These are phyloP conservation scores for Lypha dubia DNA, from an alignment of 2,888 invertebrate genomes.

Conservation along the genomic window DNA sequence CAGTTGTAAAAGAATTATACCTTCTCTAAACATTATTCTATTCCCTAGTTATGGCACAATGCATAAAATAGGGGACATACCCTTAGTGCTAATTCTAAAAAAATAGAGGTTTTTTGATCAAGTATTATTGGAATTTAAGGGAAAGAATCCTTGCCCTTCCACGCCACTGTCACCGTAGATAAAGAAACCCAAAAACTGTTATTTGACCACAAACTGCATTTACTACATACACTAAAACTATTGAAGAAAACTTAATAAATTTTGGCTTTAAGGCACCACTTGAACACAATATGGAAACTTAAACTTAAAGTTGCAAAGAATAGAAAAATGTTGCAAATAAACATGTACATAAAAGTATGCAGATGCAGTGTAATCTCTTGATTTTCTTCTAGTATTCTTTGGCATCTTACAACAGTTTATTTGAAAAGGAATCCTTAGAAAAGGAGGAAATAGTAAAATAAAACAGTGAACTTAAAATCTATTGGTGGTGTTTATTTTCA, in stretches of 20 bases:
- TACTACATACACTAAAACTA: not conserved
- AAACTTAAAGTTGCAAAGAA: not conserved
- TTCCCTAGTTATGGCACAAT: too few species aligned
- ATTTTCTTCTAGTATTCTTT: not conserved
- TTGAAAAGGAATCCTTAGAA: not conserved
- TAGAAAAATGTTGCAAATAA: not conserved
- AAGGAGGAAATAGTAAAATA: not conserved
- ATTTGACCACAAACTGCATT: slow-evolving; percentile 30
- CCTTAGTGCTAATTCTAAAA: too few species aligned
- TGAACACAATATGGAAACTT: slow-evolving; percentile 26
- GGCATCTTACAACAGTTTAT: not conserved
- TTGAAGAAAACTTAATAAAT: slow-evolving; percentile 32
- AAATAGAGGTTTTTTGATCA: too few species aligned
- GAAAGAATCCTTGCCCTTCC: too few species aligned
- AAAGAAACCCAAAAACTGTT: not conserved
- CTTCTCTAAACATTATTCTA: too few species aligned
- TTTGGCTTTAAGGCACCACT: slow-evolving; percentile 25
- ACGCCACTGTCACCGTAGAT: not conserved
- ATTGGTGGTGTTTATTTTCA: not conserved
- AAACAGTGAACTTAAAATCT: not conserved
- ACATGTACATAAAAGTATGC: not conserved
- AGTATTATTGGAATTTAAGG: too few species aligned
- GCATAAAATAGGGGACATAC: too few species aligned
- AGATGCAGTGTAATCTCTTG: slow-evolving; percentile 6
- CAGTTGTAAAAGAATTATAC: too few species aligned